Evolutionary conservation across 2,888 invertebrate genomes (phyloP), one percentile per base, ranked within the genome.

Genomic region (Plagodis pulveraria): DNA sequence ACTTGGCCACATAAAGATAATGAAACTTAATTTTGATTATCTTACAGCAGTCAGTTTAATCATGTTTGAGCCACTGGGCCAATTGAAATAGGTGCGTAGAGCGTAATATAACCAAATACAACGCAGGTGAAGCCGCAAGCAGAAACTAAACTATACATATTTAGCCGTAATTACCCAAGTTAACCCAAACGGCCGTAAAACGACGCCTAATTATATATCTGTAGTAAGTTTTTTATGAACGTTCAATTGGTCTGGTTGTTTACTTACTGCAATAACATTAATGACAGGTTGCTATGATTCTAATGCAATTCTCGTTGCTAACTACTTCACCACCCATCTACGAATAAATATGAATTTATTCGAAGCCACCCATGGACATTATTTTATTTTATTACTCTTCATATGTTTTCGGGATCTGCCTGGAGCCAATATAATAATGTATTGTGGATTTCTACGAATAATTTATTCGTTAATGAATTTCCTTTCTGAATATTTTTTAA

Each of bases 191-290:
- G 45, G 22, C 57, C 35, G 38, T 12, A 48, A 52, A 58, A 52
- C 44, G 43, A 10, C 11, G 32, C n/a, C 43, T 52, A 40, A 52
- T 52, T 22, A 51, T 33, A 48, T 6, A 57, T 38, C 49, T 49
- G 48, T 36, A 12, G 41, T 32, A 44, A 44, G 40, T 44, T 48
- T 58, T 36, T 58, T 58, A 40, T 53, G 9, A 41, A 34, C 38
- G 22, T 45, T 49, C 5, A 53, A 45, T 38, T 33, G 38, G 22
- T 45, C 5, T 40, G 22, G 45, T 53, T 8, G 8, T 11, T 49
- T 50, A 36, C 49, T 50, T 42, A 40, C 53, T 12, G 53, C 49
- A 53, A 54, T 58, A 35, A 50, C 52, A 32, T 33, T 58, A 58
- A 58, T 54, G 11, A 41, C 38, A 43, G 52, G 11, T 40, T 51